phyloP scores from a whole-genome alignment of 1,140 invertebrate species.

The Subanguina moxae region DNA sequence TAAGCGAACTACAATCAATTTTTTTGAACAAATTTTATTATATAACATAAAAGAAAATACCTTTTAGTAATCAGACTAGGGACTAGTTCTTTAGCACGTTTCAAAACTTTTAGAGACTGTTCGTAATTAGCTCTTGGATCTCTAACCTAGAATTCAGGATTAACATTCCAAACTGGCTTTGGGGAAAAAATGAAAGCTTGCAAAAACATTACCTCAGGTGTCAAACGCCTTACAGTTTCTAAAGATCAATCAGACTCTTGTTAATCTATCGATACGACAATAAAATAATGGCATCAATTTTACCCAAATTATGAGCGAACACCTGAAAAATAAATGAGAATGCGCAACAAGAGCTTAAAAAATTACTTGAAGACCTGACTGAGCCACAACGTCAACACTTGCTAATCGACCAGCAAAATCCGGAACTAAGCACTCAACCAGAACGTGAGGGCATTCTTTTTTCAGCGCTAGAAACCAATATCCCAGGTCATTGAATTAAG shows the following conservation, averaged over 20 bases:
- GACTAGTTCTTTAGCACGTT: slow-evolving; percentile 69
- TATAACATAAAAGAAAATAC: too few species aligned
- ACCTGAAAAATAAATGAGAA: slow-evolving; percentile 67
- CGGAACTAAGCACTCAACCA: slow-evolving; percentile 93
- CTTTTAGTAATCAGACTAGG: slow-evolving; percentile 83
- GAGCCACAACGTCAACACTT: slow-evolving; percentile 73
- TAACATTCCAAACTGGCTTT: neutral
- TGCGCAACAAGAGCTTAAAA: neutral
- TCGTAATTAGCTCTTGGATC: slow-evolving; percentile 77
- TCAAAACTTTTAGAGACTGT: slow-evolving; percentile 79
- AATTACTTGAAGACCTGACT: slow-evolving; percentile 68
- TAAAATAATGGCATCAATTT: too few species aligned
- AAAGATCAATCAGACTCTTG: too few species aligned
- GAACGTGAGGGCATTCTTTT: slow-evolving; percentile 71
- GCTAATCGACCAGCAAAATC: slow-evolving; percentile 83
- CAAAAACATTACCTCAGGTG: slow-evolving; percentile 61
- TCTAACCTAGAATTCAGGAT: slow-evolving; percentile 68
- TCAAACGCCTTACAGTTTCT: slow-evolving; percentile 77
- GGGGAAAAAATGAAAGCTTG: neutral
- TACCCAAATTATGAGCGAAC: slow-evolving; percentile 92
- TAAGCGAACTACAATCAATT: slow-evolving; percentile 78
- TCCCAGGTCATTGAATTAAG: too few species aligned
- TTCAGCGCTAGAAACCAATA: slow-evolving; percentile 29
- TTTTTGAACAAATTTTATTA: slow-evolving; percentile 69
- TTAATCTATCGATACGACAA: too few species aligned